These are phyloP conservation scores for Huso huso DNA, from an alignment of 2,797 vertebrate genomes.

Conservation along the genomic window DNA sequence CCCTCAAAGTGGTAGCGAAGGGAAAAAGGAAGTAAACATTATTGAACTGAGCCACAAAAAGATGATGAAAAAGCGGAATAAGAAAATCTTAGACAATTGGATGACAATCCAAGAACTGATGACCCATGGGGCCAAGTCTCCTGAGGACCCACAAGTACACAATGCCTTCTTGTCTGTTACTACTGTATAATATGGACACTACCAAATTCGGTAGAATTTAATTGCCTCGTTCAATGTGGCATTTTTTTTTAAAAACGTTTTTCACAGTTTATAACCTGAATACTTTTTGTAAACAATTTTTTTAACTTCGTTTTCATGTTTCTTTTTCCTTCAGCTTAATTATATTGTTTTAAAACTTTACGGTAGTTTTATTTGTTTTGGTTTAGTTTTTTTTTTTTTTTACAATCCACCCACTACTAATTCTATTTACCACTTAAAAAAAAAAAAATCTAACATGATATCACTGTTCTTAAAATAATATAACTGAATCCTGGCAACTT, in stretches of 20 bases:
- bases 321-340: constrained; percentile 30
- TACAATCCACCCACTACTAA: background rate
- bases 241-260: constrained; percentile 79
- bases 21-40: constrained; percentile 82
- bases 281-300: constrained; percentile 84
- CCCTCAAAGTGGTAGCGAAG: constrained; percentile 80
- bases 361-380: constrained; percentile 31
- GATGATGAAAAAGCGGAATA: constrained; percentile 98
- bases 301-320: constrained; percentile 27
- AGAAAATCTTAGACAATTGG: constrained; percentile 98
- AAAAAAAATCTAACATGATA: background rate
- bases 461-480: background rate
- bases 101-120: constrained; percentile 99
- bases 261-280: constrained; percentile 84
- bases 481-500: background rate
- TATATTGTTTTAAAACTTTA: constrained; percentile 26
- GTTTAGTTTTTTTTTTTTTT: background rate
- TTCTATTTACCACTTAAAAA: background rate
- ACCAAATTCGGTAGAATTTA: constrained; percentile 85
- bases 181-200: constrained; percentile 79
- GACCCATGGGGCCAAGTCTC: constrained; percentile 89
- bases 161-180: constrained; percentile 97
- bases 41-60: constrained; percentile 97
- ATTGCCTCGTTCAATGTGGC: constrained; percentile 99
- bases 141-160: constrained; percentile 81